phyloP scores from a whole-genome alignment of 2,113 vertebrate genomes.

The Neolamprologus longior region DNA sequence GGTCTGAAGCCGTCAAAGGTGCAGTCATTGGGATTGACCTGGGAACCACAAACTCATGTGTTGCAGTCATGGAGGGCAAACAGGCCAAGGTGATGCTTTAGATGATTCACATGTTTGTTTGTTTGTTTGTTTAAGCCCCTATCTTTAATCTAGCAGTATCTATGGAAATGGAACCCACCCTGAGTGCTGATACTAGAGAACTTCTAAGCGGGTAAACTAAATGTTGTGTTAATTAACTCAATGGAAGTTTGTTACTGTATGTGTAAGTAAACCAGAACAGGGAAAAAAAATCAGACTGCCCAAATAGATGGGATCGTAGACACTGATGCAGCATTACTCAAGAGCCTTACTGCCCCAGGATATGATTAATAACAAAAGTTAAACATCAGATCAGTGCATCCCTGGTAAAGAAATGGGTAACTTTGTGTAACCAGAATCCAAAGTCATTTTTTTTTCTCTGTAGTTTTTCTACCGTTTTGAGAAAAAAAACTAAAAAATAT shows the following conservation, averaged over 20 bases:
- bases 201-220: not conserved
- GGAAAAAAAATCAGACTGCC: not conserved
- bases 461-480: not conserved
- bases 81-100: slow-evolving; percentile 82
- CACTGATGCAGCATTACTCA: not conserved
- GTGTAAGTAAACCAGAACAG: not conserved
- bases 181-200: not conserved
- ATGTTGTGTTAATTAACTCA: not conserved
- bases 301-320: not conserved
- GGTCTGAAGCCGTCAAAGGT: slow-evolving; percentile 93
- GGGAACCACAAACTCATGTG: slow-evolving; percentile 98
- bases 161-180: not conserved
- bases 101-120: not conserved
- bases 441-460: fast-evolving
- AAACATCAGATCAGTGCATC: not conserved
- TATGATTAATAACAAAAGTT: not conserved
- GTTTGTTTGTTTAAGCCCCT: not conserved
- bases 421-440: not conserved
- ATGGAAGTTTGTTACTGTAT: not conserved
- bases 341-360: not conserved
- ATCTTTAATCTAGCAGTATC: not conserved
- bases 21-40: slow-evolving; percentile 95
- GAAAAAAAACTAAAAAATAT: not conserved
- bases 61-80: slow-evolving; percentile 98
- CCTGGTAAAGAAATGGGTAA: not conserved